Base-by-base conservation (phyloP, 2,888 invertebrate species). In the Macrophya alboannulata region DNA sequence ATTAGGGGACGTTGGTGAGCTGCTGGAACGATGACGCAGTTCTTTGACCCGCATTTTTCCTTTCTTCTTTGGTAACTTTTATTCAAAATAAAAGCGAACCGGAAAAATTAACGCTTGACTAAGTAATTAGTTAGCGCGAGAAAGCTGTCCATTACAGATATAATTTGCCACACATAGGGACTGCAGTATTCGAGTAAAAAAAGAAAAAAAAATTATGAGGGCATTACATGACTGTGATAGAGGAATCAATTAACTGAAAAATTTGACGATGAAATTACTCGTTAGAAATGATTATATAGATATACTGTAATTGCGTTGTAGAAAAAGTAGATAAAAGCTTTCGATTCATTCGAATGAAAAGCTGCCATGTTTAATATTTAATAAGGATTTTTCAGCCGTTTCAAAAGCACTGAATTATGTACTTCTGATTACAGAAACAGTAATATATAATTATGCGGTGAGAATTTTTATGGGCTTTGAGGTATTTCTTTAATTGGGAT, bases 401-500 rank as follows among this genome's bases (percentile, higher is more conserved):
- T 62, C 21, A 3, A 62, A 62, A 62, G 25, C 25, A 25, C 25
- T 10, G 6, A 25, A 12, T 31, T 31, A 31, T 21, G 3, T 62
- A 25, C 10, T 62, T 25, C 12, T 25, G 25, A 25, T 25, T 12
- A 21, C 6, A 0, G 25, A 62, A n/a, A 31, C 31, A 31, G 31
- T 1, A 31, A 31, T 31, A 31, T 31, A n/a, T 31, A 2, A 31
- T 31, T 31, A 31, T 31, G 31, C 31, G 3, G 31, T 1, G 31
- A 62, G 8, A 62, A 62, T 62, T 62, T 25, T 62, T 25, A 48
- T 5, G 9, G 62, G 25, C 12, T 62, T 0, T 4, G 10, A 25
- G 55, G 51, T 31, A 12, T 51, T 55, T 77, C 77, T 55, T 37
- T 77, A 77, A 77, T 77, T 55, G 10, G 51, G 31, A 51, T 51